Conservation (phyloP, 1,140 invertebrate species). For the Drosophila kurseongensis region DNA sequence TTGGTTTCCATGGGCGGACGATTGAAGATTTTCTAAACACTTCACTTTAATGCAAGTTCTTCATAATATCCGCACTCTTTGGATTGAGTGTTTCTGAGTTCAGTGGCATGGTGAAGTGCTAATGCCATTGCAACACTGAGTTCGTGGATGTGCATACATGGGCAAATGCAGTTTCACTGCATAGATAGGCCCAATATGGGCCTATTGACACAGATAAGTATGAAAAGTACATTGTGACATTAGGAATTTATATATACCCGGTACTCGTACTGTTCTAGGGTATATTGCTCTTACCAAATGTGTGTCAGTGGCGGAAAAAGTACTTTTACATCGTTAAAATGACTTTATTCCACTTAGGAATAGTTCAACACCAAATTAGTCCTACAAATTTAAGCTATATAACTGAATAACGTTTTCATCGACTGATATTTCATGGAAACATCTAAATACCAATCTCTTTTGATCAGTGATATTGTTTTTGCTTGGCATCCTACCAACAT, state of each 20-base stretch:
- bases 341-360: too few species aligned
- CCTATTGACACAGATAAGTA: constrained; percentile 51
- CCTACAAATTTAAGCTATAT: too few species aligned
- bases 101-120: constrained; percentile 49
- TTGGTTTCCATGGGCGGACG: constrained; percentile 6
- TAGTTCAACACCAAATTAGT: too few species aligned
- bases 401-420: too few species aligned
- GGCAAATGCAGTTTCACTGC: constrained; percentile 46
- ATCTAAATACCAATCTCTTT: too few species aligned
- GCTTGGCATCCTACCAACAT: too few species aligned
- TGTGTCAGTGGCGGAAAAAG: constrained; percentile 24
- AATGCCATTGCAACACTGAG: constrained; percentile 44
- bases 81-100: constrained; percentile 44
- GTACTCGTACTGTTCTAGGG: constrained; percentile 10
- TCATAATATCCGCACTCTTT: constrained; percentile 45
- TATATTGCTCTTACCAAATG: constrained; percentile 23
- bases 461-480: too few species aligned
- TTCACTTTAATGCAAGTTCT: constrained; percentile 54
- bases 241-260: constrained; percentile 31
- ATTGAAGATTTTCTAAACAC: constrained; percentile 48
- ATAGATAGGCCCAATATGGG: constrained; percentile 41
- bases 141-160: constrained; percentile 20
- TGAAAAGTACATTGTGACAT: constrained; percentile 42
- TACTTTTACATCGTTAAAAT: constrained; percentile 3
- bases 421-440: too few species aligned